Conservation (phyloP, 2,113 vertebrate genomes). For the Larimichthys crocea region DNA sequence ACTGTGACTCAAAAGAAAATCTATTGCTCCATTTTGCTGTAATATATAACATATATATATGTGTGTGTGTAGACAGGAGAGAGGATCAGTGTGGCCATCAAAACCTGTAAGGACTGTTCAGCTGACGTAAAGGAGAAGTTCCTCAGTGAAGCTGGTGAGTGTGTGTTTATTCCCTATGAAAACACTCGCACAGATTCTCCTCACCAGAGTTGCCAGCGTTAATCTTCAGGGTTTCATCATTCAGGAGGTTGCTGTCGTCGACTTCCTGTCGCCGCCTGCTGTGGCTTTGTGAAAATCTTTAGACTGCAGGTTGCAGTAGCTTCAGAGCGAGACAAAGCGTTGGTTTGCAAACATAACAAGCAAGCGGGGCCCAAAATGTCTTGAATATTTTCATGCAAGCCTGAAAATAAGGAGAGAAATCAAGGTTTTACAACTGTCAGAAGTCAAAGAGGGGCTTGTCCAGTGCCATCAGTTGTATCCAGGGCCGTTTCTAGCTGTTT, state of each 20-base stretch:
- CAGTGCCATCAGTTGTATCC: too few species aligned
- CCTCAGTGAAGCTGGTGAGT: constrained; percentile 93
- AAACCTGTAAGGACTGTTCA: constrained; percentile 94
- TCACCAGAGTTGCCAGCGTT: too few species aligned
- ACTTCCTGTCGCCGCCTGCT: constrained; percentile 57
- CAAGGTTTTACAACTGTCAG: too few species aligned
- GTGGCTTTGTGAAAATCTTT: constrained; percentile 14
- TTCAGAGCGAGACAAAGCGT: neutral
- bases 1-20: neutral
- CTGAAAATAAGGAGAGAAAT: too few species aligned
- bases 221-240: neutral
- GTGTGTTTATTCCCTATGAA: neutral
- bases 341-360: neutral
- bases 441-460: too few species aligned
- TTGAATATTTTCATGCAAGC: too few species aligned
- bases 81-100: constrained; percentile 88
- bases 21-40: neutral
- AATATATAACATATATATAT: neutral
- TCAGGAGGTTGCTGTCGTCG: neutral
- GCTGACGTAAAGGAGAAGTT: constrained; percentile 94
- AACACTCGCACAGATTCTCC: too few species aligned
- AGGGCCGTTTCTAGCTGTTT: too few species aligned
- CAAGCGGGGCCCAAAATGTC: too few species aligned
- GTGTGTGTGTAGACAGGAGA: constrained; percentile 85
- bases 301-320: neutral